These are phyloP conservation scores for Rhabdomys dilectus DNA, from an alignment of 2,113 vertebrate genomes.

Conservation along the genomic window DNA sequence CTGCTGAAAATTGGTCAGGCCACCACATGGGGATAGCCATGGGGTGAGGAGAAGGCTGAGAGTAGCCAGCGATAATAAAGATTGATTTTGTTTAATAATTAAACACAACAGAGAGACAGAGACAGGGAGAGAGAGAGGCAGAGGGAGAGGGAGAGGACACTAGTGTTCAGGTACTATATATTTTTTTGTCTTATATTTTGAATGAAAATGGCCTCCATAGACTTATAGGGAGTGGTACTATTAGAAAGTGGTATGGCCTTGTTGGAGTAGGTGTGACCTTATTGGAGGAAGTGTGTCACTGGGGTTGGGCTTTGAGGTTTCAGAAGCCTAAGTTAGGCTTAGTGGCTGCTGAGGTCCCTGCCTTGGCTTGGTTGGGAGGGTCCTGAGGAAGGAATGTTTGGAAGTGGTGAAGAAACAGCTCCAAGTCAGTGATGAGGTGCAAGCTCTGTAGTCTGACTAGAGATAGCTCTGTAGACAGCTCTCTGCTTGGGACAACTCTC, in stretches of 20 bases:
- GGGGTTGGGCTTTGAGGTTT: neutral
- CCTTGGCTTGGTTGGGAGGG: too few species aligned
- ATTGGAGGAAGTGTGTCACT: neutral
- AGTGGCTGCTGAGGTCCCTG: too few species aligned
- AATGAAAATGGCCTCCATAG: neutral
- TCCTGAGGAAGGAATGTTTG: too few species aligned
- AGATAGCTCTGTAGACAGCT: too few species aligned
- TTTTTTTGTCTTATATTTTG: neutral
- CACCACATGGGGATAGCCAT: too few species aligned
- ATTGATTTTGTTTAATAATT: too few species aligned
- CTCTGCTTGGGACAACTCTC: too few species aligned
- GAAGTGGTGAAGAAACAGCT: too few species aligned
- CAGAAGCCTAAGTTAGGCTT: neutral
- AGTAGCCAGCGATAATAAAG: neutral
- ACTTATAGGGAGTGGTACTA: neutral
- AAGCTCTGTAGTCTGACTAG: too few species aligned
- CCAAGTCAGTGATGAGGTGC: too few species aligned
- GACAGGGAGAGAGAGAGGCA: neutral
- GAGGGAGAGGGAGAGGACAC: neutral
- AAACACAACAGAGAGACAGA: neutral
- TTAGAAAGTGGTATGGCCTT: neutral
- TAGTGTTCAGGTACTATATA: neutral
- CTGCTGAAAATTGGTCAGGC: too few species aligned
- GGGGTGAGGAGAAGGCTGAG: neutral
- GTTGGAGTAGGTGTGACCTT: neutral